Base-by-base conservation (phyloP, 2,797 vertebrate genomes). In the Onychomys leucogaster region DNA sequence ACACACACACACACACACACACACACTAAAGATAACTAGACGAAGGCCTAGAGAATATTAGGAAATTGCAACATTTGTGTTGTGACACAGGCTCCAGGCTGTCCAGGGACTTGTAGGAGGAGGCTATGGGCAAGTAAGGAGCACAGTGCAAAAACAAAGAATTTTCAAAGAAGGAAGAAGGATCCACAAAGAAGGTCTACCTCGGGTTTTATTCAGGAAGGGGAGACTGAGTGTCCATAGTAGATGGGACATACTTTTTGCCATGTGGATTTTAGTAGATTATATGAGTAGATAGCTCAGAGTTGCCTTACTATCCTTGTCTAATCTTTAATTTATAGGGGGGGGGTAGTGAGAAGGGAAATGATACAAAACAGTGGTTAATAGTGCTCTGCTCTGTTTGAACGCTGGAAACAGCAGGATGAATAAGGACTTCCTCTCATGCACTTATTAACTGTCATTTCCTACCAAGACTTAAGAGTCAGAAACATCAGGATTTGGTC, bases 381-480 rank as follows among this genome's bases (percentile, higher is more conserved):
- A 34, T 67, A 77, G 1, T 77, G 89, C 96, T 90, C 96, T 97
- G 65, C 96, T 90, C 96, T 97, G 63, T 49, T 94, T 91, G 57
- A 80, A 46, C 82, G 83, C 32, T 82, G 61, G 92, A 96, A 93
- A 96, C 23, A 55, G 91, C 69, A 95, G 94, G 94, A 49, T 96
- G 76, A 96, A 82, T 94, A 94, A 94, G 76, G 86, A 81, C 76
- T 97, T 98, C 98, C 80, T 73, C 83, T 75, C 29, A 1, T 67
- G 32, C 93, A 65, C 97, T 97, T 95, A 94, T 95, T 96, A 97
- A 96, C 96, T 91, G 67, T 67, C 69, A 41, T 59, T 98, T 97
- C 97, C 90, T 96, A 96, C 94, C 89, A 97, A 98, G 78, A 97
- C 80, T 96, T 91, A 34, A 90, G 76, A 71, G 75, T 57, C 25